Evolutionary conservation across 2,888 invertebrate genomes (phyloP).

Genomic region (Creontiades dilutus): DNA sequence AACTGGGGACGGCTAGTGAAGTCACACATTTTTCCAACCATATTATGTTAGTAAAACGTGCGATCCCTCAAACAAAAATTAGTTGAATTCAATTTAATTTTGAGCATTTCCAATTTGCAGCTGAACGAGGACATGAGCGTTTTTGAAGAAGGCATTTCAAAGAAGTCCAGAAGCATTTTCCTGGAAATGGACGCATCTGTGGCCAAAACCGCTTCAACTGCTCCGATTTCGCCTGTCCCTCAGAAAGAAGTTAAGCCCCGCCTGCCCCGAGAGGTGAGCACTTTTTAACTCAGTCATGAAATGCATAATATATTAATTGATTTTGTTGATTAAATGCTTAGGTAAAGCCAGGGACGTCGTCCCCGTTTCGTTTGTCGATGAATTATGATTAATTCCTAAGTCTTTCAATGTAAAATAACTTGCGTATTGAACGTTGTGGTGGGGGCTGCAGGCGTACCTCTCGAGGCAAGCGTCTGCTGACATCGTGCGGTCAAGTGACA

Average conservation of each 20-base stretch:
- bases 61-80: no score
- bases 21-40: no score
- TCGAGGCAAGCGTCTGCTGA: conserved; percentile 82
- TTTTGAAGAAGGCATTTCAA: conserved; percentile 92
- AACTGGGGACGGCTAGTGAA: no score
- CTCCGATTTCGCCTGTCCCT: conserved; percentile 81
- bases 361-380: no score
- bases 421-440: background rate
- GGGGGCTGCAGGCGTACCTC: conserved; percentile 55
- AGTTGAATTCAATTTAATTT: background rate
- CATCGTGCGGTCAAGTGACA: conserved; percentile 86
- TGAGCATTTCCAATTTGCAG: conserved; percentile 75
- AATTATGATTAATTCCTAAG: no score
- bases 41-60: no score
- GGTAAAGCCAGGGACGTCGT: no score
- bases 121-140: conserved; percentile 86
- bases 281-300: no score
- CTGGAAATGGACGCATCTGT: conserved; percentile 90
- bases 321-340: no score
- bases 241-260: conserved; percentile 61
- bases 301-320: no score
- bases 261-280: conserved; percentile 52
- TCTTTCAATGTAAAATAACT: background rate
- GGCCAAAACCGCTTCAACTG: conserved; percentile 81
- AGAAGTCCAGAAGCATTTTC: conserved; percentile 92